Evolutionary conservation across 2,888 invertebrate genomes (phyloP).

Genomic region (Cephus sareptanus): DNA sequence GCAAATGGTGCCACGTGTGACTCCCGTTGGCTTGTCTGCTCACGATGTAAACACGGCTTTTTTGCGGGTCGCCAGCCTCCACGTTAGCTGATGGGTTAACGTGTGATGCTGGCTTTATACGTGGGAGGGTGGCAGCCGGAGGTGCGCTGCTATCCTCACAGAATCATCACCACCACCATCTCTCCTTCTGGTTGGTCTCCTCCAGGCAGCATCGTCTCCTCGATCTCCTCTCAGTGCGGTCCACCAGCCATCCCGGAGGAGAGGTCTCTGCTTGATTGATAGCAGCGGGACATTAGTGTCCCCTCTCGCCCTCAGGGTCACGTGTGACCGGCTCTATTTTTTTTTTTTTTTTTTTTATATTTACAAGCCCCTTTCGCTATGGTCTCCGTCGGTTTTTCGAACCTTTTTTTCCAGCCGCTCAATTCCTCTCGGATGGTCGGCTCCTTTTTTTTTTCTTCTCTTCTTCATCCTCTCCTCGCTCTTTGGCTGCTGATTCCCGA

Average conservation of each 20-base stretch:
- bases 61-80: conserved; percentile 6
- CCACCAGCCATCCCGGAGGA: conserved; percentile 1
- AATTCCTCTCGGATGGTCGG: background rate
- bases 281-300: conserved; percentile 22
- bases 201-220: background rate
- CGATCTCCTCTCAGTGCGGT: conserved; percentile 1
- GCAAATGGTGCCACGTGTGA: conserved; percentile 3
- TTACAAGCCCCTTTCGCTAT: conserved; percentile 3
- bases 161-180: background rate
- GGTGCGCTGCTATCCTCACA: background rate
- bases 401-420: background rate
- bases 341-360: background rate
- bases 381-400: background rate
- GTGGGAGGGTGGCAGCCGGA: background rate
- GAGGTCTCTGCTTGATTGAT: conserved; percentile 21
- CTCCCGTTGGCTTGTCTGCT: conserved; percentile 13
- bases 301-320: background rate
- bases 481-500: background rate
- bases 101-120: background rate
- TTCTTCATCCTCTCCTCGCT: background rate
- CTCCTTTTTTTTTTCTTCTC: background rate
- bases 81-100: background rate
- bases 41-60: conserved; percentile 21
- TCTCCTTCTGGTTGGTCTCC: conserved; percentile 1
- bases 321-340: background rate